These are phyloP conservation scores for Ferrisia virgata DNA, from an alignment of 2,888 invertebrate genomes.

Conservation along the genomic window DNA sequence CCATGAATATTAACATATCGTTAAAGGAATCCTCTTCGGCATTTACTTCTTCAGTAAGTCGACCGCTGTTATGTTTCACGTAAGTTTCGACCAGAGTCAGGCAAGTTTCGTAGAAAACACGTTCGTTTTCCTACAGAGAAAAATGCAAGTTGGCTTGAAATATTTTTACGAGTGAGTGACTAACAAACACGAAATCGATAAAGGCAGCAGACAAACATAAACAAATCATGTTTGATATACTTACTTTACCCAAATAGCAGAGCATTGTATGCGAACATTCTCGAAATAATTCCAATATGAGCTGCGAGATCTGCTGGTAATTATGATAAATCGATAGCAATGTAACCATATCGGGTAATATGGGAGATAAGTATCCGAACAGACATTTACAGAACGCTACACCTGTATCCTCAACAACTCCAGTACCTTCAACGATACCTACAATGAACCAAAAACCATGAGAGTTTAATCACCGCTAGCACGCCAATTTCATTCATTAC, in stretches of 20 bases:
- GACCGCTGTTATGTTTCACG: conserved; percentile 63
- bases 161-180: no score
- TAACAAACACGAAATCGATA: no score
- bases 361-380: conserved; percentile 63
- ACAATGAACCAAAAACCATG: not conserved
- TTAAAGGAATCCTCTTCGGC: conserved; percentile 72
- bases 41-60: conserved; percentile 62
- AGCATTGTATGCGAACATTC: conserved; percentile 70
- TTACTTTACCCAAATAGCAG: conserved; percentile 58
- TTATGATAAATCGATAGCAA: conserved; percentile 73
- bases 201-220: no score
- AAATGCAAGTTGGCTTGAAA: no score
- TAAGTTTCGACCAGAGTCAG: conserved; percentile 69
- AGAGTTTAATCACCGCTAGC: conserved; percentile 31
- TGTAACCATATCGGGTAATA: conserved; percentile 66
- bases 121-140: conserved; percentile 59
- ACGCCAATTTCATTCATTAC: conserved; percentile 47
- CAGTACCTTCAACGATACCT: conserved; percentile 52
- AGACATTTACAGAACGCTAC: conserved; percentile 56
- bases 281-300: conserved; percentile 69
- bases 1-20: conserved; percentile 76
- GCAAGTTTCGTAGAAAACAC: conserved; percentile 66
- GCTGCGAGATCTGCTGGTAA: conserved; percentile 73
- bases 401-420: conserved; percentile 65
- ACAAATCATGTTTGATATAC: no score